These are phyloP conservation scores for Drosophila meridiana DNA, from an alignment of 2,888 invertebrate species.

Conservation along the genomic window DNA sequence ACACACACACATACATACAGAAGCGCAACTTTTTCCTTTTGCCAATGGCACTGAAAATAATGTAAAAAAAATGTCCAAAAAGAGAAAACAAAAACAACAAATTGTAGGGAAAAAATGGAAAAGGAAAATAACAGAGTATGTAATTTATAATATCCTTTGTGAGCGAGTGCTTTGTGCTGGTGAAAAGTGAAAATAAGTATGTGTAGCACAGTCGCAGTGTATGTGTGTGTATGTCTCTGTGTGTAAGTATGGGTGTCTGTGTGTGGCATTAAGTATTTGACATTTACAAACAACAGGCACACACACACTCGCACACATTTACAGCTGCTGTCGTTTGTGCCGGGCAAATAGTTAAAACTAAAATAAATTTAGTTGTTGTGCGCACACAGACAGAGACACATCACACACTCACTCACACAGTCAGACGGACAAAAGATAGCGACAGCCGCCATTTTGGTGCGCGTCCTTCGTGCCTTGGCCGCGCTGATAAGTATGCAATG, in stretches of 20 bases:
- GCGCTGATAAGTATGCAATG: conserved; percentile 77
- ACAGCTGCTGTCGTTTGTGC: conserved; percentile 55
- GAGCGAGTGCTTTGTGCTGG: conserved; percentile 63
- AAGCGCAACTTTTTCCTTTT: conserved; percentile 30
- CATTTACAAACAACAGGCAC: conserved; percentile 8
- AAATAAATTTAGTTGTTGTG: conserved; percentile 69
- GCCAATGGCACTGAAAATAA: conserved; percentile 54
- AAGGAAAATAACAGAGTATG: conserved; percentile 55
- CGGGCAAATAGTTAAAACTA: conserved; percentile 81
- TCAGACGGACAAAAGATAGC: conserved; percentile 64
- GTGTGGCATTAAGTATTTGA: conserved; percentile 37
- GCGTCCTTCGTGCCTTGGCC: conserved; percentile 36
- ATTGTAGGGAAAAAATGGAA: conserved; percentile 18
- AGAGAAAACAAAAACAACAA: conserved; percentile 23
- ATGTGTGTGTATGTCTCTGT: conserved; percentile 18
- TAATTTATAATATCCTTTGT: conserved; percentile 82
- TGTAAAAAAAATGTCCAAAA: conserved; percentile 7
- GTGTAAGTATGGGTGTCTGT: conserved; percentile 33
- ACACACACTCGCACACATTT: conserved; percentile 29
- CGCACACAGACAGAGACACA: conserved; percentile 13
- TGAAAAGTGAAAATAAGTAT: conserved; percentile 81
- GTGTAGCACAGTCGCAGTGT: conserved; percentile 14
- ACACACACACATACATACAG: conserved; percentile 11
- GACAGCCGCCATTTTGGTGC: conserved; percentile 68
- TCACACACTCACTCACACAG: conserved; percentile 15